phyloP scores from a whole-genome alignment of 2,797 vertebrate species.

The Sebastes hopkinsi region DNA sequence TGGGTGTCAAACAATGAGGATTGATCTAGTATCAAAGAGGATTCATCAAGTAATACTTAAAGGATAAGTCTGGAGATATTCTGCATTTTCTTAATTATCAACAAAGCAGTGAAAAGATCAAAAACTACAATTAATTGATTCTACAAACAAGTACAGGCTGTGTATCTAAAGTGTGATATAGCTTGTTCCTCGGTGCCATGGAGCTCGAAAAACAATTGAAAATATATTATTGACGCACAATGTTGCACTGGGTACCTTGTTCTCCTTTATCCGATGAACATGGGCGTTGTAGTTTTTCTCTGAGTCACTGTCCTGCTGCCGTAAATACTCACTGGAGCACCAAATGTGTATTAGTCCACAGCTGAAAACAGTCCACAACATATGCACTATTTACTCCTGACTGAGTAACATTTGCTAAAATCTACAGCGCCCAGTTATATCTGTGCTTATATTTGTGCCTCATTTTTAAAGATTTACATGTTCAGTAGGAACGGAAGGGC shows the following conservation, averaged over 20 bases:
- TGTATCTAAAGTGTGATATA: background rate
- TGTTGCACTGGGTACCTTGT: background rate
- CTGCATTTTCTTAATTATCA: background rate
- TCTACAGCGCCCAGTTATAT: background rate
- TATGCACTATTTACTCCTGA: background rate
- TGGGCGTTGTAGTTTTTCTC: background rate
- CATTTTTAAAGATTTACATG: background rate
- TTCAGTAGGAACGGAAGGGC: background rate
- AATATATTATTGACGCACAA: background rate
- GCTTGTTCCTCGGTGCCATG: background rate
- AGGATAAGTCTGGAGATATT: background rate
- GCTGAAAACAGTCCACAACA: background rate
- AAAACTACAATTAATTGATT: background rate
- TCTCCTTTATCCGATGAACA: background rate
- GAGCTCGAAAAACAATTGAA: background rate
- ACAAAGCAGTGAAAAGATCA: background rate
- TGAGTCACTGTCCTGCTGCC: background rate
- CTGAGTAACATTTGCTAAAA: background rate
- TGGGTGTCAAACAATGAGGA: background rate
- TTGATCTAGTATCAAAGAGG: background rate
- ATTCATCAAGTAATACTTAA: background rate
- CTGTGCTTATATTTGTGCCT: background rate
- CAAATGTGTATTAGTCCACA: background rate
- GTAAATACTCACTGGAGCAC: background rate
- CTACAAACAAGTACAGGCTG: background rate